Evolutionary conservation across 2,888 invertebrate species (phyloP).

Genomic region (Euproctis similis): DNA sequence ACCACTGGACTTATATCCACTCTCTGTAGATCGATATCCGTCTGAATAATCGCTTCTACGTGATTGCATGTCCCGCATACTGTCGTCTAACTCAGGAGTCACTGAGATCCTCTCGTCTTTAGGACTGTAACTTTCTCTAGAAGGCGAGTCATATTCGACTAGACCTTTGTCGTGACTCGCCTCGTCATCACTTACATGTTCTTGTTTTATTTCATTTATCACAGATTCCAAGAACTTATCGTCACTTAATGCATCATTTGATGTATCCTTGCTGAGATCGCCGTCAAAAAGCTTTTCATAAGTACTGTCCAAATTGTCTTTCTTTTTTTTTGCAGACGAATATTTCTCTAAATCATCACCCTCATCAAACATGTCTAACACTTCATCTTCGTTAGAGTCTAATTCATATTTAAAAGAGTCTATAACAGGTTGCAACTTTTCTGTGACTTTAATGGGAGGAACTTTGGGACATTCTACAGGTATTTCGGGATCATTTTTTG

Average conservation of each 20-base stretch:
- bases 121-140: constrained; percentile 32
- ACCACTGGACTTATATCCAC: constrained; percentile 29
- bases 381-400: constrained; percentile 52
- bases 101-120: constrained; percentile 31
- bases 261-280: constrained; percentile 37
- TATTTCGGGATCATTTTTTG: constrained; percentile 22
- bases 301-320: constrained; percentile 36
- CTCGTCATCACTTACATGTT: constrained; percentile 52
- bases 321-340: constrained; percentile 26
- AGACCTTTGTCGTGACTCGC: constrained; percentile 53
- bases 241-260: constrained; percentile 47
- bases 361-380: constrained; percentile 53
- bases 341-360: constrained; percentile 35
- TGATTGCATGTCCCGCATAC: constrained; percentile 27
- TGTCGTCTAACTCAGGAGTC: constrained; percentile 55
- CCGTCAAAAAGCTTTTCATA: constrained; percentile 31
- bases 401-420: constrained; percentile 64
- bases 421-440: constrained; percentile 55
- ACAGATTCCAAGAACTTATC: constrained; percentile 64
- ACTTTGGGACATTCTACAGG: constrained; percentile 17
- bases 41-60: constrained; percentile 24
- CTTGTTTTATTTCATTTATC: constrained; percentile 64
- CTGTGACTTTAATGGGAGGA: constrained; percentile 29
- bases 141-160: constrained; percentile 65
- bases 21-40: constrained; percentile 25